These are phyloP conservation scores for Drosophila prosaltans DNA, from an alignment of 1,140 invertebrate genomes.

Conservation along the genomic window DNA sequence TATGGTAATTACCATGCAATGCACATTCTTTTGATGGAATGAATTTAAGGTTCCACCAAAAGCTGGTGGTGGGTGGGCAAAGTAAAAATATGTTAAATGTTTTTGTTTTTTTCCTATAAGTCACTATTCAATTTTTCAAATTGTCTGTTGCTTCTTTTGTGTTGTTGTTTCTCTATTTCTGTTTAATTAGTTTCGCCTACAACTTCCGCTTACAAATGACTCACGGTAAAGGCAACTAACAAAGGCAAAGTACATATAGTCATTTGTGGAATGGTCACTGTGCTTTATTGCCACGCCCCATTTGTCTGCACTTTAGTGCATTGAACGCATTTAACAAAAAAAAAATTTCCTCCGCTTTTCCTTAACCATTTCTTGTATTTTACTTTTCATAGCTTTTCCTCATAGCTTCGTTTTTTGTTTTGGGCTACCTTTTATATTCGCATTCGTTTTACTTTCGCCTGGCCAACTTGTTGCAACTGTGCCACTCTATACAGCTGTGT, in stretches of 20 bases:
- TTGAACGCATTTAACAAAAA: constrained; percentile 63
- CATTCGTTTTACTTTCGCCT: constrained; percentile 66
- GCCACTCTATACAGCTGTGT: constrained; percentile 48
- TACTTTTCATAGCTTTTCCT: constrained; percentile 44
- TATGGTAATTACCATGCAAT: constrained; percentile 61
- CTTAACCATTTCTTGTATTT: constrained; percentile 71
- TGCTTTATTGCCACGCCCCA: constrained; percentile 42
- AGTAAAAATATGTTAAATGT: constrained; percentile 15
- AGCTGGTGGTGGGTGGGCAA: constrained; percentile 38
- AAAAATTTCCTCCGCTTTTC: constrained; percentile 50
- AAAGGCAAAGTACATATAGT: constrained; percentile 11
- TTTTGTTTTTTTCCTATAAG: constrained; percentile 1
- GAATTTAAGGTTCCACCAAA: constrained; percentile 8
- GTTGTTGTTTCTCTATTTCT: constrained; percentile 35
- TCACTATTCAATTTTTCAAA: constrained; percentile 1
- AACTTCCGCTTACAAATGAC: constrained; percentile 54
- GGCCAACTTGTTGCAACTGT: constrained; percentile 70
- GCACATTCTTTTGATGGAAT: constrained; percentile 56
- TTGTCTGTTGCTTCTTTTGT: constrained; percentile 33
- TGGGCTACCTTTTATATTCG: constrained; percentile 31
- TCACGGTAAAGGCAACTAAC: background rate
- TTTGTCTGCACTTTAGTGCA: constrained; percentile 44
- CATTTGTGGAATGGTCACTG: constrained; percentile 14
- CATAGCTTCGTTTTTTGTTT: constrained; percentile 14
- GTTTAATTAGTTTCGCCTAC: constrained; percentile 62